Conservation (phyloP, 2,888 invertebrate species). For the Lasioglossum oenotherae region DNA sequence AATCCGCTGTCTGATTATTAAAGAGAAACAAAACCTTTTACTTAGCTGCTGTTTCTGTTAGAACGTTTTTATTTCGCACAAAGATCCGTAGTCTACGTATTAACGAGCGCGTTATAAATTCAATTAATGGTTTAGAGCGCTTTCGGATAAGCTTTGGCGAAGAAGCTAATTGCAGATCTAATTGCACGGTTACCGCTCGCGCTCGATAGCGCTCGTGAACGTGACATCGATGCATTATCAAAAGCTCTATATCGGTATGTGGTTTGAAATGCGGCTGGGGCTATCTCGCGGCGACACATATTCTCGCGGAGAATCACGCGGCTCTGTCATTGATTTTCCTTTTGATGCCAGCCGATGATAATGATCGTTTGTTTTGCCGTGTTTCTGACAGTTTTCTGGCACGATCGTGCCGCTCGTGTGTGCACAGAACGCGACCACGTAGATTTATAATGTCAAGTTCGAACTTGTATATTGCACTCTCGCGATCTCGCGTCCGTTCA, state of each 20-base stretch:
- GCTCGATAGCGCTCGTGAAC: background rate
- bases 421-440: background rate
- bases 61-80: background rate
- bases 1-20: background rate
- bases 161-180: background rate
- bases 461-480: background rate
- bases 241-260: background rate
- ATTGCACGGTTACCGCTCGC: background rate
- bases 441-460: constrained; percentile 10
- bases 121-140: background rate
- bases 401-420: constrained; percentile 20
- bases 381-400: constrained; percentile 51
- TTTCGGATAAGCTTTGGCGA: background rate
- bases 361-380: constrained; percentile 52
- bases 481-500: background rate
- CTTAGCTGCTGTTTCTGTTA: background rate
- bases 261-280: background rate
- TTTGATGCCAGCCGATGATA: constrained; percentile 30
- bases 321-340: constrained; percentile 49
- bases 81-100: background rate
- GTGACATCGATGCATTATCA: constrained; percentile 8
- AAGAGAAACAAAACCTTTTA: background rate
- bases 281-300: constrained; percentile 60
- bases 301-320: constrained; percentile 56
- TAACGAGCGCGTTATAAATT: background rate